Conservation (phyloP, 1,140 invertebrate species). For the Euura lappo region DNA sequence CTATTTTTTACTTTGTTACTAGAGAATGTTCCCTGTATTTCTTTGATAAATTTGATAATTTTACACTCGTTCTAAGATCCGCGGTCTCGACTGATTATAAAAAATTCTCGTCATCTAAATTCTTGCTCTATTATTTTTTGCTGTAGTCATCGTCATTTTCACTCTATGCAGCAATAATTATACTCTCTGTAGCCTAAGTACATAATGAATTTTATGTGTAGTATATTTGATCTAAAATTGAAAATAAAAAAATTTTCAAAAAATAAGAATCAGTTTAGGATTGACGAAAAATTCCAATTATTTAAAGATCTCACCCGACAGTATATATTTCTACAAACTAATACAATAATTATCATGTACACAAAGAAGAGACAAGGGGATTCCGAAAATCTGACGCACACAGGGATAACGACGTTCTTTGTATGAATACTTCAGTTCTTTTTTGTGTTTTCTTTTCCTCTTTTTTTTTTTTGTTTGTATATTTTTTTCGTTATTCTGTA, state of each 20-base stretch:
- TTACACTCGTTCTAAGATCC: no score
- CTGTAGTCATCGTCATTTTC: no score
- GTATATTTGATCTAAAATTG: background rate
- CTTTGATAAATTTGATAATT: no score
- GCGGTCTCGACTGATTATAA: no score
- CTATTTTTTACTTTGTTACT: no score
- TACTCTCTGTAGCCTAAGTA: no score
- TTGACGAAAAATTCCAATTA: slow-evolving; percentile 28
- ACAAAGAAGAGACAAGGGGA: slow-evolving; percentile 45
- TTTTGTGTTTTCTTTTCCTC: slow-evolving; percentile 32
- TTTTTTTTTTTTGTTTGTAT: slow-evolving; percentile 4
- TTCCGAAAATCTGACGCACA: slow-evolving; percentile 56
- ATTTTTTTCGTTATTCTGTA: slow-evolving; percentile 45
- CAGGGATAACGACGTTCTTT: slow-evolving; percentile 42
- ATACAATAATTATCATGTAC: slow-evolving; percentile 57
- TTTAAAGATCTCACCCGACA: slow-evolving; percentile 55
- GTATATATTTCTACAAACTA: slow-evolving; percentile 59
- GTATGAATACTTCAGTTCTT: slow-evolving; percentile 16
- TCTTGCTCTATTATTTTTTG: no score
- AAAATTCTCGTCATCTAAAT: no score
- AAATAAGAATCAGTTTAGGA: background rate
- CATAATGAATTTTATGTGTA: no score
- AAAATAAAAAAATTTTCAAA: background rate
- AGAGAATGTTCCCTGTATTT: no score
- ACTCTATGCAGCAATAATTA: no score